Conservation (phyloP, 1,140 invertebrate genomes). For the Adelges cooleyi region DNA sequence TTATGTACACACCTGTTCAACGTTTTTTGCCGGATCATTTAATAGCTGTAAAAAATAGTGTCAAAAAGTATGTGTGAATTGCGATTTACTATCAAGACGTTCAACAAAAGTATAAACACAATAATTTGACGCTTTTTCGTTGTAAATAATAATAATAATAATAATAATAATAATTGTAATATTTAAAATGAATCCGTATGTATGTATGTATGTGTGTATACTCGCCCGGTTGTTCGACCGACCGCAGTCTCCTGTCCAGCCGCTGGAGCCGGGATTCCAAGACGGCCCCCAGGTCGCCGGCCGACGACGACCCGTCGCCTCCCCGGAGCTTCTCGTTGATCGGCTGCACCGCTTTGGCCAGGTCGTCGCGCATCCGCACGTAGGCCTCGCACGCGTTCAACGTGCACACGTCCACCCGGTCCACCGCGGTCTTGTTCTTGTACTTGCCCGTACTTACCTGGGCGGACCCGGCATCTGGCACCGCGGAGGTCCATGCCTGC, state of each 20-base stretch:
- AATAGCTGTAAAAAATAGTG: no score
- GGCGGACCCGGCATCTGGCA: not conserved
- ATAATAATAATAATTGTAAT: no score
- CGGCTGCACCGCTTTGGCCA: constrained; percentile 8
- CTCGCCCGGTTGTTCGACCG: constrained; percentile 58
- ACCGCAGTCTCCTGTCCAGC: constrained; percentile 53
- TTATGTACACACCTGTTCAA: no score
- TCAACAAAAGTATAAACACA: no score
- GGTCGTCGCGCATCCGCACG: constrained; percentile 30
- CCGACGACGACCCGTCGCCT: not conserved
- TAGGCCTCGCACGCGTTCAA: constrained; percentile 31
- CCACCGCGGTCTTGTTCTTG: not conserved
- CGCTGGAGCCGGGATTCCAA: constrained; percentile 24
- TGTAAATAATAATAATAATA: no score
- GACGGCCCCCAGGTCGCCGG: not conserved
- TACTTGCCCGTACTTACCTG: no score
- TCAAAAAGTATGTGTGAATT: no score
- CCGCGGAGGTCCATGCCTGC: not conserved
- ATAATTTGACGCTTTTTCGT: no score
- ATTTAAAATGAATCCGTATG: no score
- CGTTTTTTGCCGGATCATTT: no score
- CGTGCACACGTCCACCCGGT: constrained; percentile 27
- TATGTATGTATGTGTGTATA: no score
- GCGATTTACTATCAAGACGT: no score
- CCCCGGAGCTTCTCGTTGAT: constrained; percentile 5